Evolutionary conservation across 1,140 invertebrate species (phyloP).

Genomic region (Bombus cullumanus): DNA sequence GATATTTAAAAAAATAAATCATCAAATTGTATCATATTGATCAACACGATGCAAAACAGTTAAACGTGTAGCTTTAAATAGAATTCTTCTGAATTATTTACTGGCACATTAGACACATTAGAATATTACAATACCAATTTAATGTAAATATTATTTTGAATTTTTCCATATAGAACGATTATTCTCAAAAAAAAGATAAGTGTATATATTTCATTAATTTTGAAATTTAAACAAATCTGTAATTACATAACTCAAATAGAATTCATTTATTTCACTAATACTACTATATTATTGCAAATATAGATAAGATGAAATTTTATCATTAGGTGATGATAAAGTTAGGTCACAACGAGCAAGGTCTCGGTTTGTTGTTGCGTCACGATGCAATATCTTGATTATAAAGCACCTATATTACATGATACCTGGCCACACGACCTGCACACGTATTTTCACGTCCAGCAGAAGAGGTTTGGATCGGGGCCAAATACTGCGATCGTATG

Average conservation of each 20-base stretch:
- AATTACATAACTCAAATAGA: neutral
- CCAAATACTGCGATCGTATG: conserved; percentile 52
- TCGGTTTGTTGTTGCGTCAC: conserved; percentile 1
- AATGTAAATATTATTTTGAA: too few relatives aligned
- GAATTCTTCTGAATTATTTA: neutral
- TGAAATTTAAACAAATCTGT: neutral
- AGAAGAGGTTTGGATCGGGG: conserved; percentile 30
- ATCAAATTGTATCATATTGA: neutral
- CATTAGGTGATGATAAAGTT: conserved; percentile 4
- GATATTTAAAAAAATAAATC: neutral
- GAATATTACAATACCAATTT: neutral
- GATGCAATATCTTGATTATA: conserved; percentile 5
- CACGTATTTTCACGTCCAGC: conserved; percentile 7
- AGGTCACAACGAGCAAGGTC: conserved; percentile 2
- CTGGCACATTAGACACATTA: neutral
- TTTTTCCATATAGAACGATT: neutral
- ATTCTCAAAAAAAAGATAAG: neutral
- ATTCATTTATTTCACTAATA: neutral
- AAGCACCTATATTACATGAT: conserved; percentile 1
- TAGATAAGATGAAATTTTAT: neutral
- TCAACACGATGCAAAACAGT: neutral
- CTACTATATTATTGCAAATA: neutral
- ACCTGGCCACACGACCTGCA: neutral
- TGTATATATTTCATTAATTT: too few relatives aligned
- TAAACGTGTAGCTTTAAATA: too few relatives aligned